Base-by-base conservation (phyloP, 2,888 invertebrate species). In the Cephus pygmeus region DNA sequence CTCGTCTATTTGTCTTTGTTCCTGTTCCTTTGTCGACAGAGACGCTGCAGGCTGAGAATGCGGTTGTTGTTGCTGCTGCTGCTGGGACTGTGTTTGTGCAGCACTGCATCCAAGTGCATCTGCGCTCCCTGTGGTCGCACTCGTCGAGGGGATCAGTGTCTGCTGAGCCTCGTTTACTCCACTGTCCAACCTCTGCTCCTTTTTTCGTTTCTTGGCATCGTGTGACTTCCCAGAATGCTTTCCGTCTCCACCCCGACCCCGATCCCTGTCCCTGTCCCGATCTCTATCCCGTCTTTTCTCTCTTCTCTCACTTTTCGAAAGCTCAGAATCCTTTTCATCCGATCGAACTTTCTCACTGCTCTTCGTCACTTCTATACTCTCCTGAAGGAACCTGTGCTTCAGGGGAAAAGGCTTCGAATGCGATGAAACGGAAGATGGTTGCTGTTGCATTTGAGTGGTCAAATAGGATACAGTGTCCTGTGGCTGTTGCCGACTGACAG, bases 1-100 rank as follows among this genome's bases (percentile, higher is more conserved):
- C 81, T 92, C 92, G 73, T 91, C 91, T 77, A 90, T 90, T 77
- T 90, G 90, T 33, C 88, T 84, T 73, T 89, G 90, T 76, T 91
- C 91, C 80, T 90, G 90, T 74, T 90, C 90, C 69, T 90, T 89
- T 76, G 86, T 89, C 4, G 87, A 84, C 12, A 90, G 81, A 15
- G 83, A 78, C 23, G 85, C 73, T n/a, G 80, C 80, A 3, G 83
- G 85, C 56, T 56, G 23, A 23, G 56, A 23, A 56, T 56, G 56
- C 23, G 23, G 56, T 9, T 23, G 56, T 56, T 56, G 40, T 40
- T 40, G 40, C 0, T 40, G 40, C 1, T 40, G 56, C 23, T 40
- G 40, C 15, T 23, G 6, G 2, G 71, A 31, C 33, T 71, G 71
- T 6, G 12, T 71, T 23, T 31, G 31, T 33, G 79, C 23, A 76